A percentile compares a stretch with the other conserved stretches of the same genome.
These are phyloP conservation scores for Sebastes matsubarae DNA, from an alignment of 2,797 vertebrate genomes.

Conservation along the genomic window DNA sequence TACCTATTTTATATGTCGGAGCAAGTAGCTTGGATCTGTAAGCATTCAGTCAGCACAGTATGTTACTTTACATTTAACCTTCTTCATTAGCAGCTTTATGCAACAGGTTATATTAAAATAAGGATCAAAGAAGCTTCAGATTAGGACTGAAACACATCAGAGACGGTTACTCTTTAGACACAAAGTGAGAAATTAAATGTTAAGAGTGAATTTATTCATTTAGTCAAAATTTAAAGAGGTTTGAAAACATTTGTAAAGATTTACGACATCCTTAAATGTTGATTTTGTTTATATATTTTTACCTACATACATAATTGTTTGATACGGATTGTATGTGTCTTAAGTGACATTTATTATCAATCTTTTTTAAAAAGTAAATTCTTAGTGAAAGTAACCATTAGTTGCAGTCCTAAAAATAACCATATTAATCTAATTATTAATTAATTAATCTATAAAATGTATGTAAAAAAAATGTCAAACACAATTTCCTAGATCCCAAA, in stretches of 20 bases:
- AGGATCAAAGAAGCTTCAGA: neutral
- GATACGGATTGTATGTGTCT: neutral
- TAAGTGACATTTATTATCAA: neutral
- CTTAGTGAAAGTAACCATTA: neutral
- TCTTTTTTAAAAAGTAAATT: neutral
- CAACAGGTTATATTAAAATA: neutral
- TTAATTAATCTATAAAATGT: neutral
- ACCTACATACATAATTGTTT: neutral
- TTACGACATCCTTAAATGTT: neutral
- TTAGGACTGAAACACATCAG: neutral
- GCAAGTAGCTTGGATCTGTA: neutral
- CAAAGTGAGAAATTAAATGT: neutral
- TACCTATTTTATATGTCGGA: slow-evolving; percentile 20
- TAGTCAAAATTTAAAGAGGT: neutral
- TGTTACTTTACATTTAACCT: slow-evolving; percentile 15
- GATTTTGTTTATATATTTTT: neutral
- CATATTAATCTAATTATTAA: too few relatives aligned
- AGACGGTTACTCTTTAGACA: neutral
- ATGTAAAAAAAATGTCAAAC: neutral
- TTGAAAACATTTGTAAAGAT: neutral
- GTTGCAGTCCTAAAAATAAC: neutral
- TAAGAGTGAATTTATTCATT: neutral
- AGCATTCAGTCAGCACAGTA: slow-evolving; percentile 1
- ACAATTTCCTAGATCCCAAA: neutral
- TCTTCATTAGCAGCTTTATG: neutral